Percentiles rank a stretch among this genome's conserved stretches.
Evolutionary conservation across 2,797 vertebrate species (phyloP).

Genomic region (Aphelocoma californica): DNA sequence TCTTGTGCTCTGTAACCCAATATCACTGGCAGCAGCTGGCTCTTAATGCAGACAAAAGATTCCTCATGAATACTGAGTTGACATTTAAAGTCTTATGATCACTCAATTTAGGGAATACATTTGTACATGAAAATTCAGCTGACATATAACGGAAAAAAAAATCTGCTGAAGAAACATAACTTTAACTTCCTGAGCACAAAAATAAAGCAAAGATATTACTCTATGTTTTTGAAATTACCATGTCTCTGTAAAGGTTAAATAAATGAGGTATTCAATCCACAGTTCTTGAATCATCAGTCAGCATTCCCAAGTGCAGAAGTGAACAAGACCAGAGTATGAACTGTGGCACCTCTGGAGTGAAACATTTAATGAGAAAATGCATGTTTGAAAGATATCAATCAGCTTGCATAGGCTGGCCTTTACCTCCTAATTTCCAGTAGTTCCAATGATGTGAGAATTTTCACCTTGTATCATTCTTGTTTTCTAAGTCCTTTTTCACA

Average conservation of each 20-base stretch:
- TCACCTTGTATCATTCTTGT: neutral
- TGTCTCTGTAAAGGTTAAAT: neutral
- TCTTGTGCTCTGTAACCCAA: neutral
- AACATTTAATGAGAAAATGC: neutral
- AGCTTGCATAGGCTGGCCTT: neutral
- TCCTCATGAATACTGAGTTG: slow-evolving; percentile 7
- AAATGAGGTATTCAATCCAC: neutral
- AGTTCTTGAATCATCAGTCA: neutral
- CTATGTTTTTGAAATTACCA: neutral
- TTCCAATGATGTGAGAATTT: neutral
- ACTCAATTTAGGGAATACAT: neutral
- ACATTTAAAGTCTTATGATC: slow-evolving; percentile 49
- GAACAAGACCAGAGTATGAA: neutral
- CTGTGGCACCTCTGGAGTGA: neutral
- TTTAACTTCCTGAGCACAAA: neutral
- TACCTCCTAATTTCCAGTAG: neutral
- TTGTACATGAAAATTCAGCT: slow-evolving; percentile 17
- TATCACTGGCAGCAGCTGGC: neutral
- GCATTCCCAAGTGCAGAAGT: neutral
- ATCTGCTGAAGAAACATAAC: neutral
- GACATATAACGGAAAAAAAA: neutral
- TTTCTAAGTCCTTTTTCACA: neutral
- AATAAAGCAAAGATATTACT: neutral
- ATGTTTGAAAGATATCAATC: neutral
- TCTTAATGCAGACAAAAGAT: slow-evolving; percentile 28